Conservation (phyloP, 2,888 invertebrate species). For the Lithophane semibrunnea region DNA sequence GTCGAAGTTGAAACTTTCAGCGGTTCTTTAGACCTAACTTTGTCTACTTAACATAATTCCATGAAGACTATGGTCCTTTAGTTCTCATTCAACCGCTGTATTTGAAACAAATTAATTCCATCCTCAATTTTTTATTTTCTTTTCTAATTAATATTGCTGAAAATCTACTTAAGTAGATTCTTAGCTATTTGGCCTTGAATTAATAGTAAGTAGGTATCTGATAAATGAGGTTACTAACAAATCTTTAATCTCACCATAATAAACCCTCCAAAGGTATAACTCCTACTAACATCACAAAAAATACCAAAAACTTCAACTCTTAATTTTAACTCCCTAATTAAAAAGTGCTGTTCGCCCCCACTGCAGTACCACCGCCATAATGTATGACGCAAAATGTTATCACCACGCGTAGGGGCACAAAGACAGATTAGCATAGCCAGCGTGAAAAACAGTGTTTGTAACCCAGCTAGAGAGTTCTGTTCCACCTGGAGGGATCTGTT, state of each 20-base stretch:
- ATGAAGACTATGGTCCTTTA: conserved; percentile 3
- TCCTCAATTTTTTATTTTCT: background rate
- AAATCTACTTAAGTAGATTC: no score
- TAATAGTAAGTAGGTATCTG: background rate
- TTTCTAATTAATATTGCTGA: background rate
- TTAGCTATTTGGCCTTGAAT: background rate
- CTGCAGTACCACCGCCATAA: conserved; percentile 20
- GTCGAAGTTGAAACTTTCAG: conserved; percentile 19
- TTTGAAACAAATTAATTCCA: conserved; percentile 19
- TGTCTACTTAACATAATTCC: conserved; percentile 30
- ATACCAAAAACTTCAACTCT: background rate
- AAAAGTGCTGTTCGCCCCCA: background rate
- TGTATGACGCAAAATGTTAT: conserved; percentile 21
- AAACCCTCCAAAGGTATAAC: background rate
- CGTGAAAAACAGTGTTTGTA: conserved; percentile 33
- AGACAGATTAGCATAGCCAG: conserved; percentile 57
- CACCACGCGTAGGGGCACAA: conserved; percentile 36
- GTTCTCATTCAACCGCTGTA: conserved; percentile 10
- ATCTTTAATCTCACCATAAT: background rate
- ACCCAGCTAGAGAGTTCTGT: background rate
- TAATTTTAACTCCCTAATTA: background rate
- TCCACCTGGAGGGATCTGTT: background rate
- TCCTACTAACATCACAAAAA: background rate
- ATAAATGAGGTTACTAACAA: background rate
- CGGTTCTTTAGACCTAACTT: conserved; percentile 37